phyloP scores from a whole-genome alignment of 2,888 invertebrate genomes.

The Lasioglossum malachurum region DNA sequence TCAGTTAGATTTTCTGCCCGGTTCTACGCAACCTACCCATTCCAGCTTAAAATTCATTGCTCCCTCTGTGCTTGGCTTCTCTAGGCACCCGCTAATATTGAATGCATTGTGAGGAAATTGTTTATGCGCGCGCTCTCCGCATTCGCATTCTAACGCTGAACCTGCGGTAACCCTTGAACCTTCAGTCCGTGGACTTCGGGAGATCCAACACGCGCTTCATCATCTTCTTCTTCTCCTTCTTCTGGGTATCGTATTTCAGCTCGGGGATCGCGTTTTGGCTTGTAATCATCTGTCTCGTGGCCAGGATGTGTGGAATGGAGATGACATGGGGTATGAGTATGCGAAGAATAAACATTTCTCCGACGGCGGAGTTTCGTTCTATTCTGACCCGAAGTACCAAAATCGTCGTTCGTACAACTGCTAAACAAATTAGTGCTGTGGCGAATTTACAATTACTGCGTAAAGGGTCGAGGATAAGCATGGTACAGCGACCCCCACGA shows the following conservation, averaged over 20 bases:
- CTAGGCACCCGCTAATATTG: slow-evolving; percentile 36
- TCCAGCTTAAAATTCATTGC: slow-evolving; percentile 62
- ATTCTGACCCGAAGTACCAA: no score
- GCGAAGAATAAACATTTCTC: neutral
- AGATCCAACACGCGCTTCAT: neutral
- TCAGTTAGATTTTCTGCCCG: slow-evolving; percentile 65
- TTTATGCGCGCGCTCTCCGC: slow-evolving; percentile 25
- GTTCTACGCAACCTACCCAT: slow-evolving; percentile 44
- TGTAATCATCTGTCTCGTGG: slow-evolving; percentile 4
- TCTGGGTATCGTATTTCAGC: slow-evolving; percentile 10
- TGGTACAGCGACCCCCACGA: no score
- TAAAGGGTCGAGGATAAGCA: no score
- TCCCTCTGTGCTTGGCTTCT: slow-evolving; percentile 16
- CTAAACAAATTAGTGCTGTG: neutral
- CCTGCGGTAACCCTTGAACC: slow-evolving; percentile 13
- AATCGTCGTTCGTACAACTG: no score
- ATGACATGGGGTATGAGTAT: neutral
- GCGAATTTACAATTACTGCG: neutral
- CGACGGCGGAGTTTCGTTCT: no score
- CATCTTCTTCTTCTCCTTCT: neutral
- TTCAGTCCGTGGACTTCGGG: neutral
- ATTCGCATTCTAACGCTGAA: slow-evolving; percentile 16
- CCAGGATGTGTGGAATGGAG: neutral
- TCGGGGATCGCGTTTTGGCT: neutral
- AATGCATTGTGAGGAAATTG: slow-evolving; percentile 43